Evolutionary conservation across 2,113 vertebrate species (phyloP), one percentile per base, ranked within the genome.

Genomic region (Dinomys branickii): DNA sequence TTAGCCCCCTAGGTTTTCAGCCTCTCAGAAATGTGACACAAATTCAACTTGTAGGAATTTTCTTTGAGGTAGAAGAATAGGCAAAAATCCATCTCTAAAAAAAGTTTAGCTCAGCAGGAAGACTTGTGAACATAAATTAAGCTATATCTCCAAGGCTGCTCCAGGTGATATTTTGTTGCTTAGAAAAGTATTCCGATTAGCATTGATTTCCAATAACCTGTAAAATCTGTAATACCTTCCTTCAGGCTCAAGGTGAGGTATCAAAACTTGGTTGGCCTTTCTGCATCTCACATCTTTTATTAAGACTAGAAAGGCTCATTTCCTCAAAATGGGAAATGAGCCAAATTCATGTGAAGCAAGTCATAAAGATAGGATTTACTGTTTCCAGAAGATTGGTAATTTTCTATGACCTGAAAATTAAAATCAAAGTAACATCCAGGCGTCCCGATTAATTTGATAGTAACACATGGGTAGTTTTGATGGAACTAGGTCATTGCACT

Each of bases 311-410:
- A 88, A 73, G 13, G 16, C 5, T 52, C 33, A 93, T 93, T 91
- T 86, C 26, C 65, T 50, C 28, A n/a, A 9, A 73, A 44, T 14
- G 17, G 44, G 13, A 95, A 84, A 3, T 44, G 38, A 96, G 54
- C 87, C 67, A 96, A 89, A 78, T 38, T 1, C 80, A 63, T 26
- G 38, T 81, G 83, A 97, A 94, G 7, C 65, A 90, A 94, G 47
- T 75, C 71, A 59, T 91, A 90, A 80, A 94, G n/a, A 35, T 41
- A 81, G 59, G 58, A 47, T 11, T 88, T 58, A 73, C 58, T 97
- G 20, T 96, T 97, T 90, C 77, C 52, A 90, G 54, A 94, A 85
- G 47, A 92, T 5, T 98, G 52, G n/a, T 41, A 75, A 96, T 94
- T 94, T 83, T 81, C 81, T 77, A 35, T 75, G 82, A 90, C n/a